A percentile compares a stretch with the other conserved stretches of the same genome.
Evolutionary conservation across 30 jellyfish, hydroid and myxozoan genomes (phyloP).

Genomic region (Aurelia coerulea): DNA sequence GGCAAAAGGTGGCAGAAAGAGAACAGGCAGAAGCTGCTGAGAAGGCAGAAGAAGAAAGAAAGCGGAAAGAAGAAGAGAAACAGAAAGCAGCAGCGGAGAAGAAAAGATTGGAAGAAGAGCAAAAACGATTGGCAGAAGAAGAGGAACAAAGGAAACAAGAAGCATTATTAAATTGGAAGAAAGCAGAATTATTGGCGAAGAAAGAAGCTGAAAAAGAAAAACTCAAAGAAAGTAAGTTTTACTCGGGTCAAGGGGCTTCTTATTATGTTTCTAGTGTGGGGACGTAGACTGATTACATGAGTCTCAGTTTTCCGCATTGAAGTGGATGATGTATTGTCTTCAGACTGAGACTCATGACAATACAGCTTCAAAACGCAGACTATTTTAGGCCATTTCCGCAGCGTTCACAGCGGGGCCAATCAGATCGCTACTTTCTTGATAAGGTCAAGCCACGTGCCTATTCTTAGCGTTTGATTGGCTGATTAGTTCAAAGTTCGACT

Average conservation of each 20-base stretch:
- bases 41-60: slow-evolving; percentile 29
- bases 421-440: too few species aligned
- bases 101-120: slow-evolving; percentile 52
- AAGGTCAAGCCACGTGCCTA: too few species aligned
- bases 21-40: slow-evolving; percentile 59
- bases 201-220: slow-evolving; percentile 54
- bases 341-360: too few species aligned
- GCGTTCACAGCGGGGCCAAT: too few species aligned
- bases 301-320: too few species aligned
- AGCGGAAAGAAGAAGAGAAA: slow-evolving; percentile 33
- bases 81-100: slow-evolving; percentile 52
- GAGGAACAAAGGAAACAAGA: slow-evolving; percentile 50
- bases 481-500: too few species aligned
- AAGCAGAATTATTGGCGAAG: slow-evolving; percentile 68
- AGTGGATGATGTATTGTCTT: too few species aligned
- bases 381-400: too few species aligned
- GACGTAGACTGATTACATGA: too few species aligned
- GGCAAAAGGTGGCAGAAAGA: slow-evolving; percentile 1
- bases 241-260: not conserved
- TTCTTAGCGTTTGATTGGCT: too few species aligned
- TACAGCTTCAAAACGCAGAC: too few species aligned
- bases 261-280: too few species aligned
- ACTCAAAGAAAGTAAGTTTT: slow-evolving; percentile 50
- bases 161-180: slow-evolving; percentile 70
- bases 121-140: slow-evolving; percentile 61